Evolutionary conservation across 2,113 vertebrate genomes (phyloP).

Genomic region (Heterotis niloticus): DNA sequence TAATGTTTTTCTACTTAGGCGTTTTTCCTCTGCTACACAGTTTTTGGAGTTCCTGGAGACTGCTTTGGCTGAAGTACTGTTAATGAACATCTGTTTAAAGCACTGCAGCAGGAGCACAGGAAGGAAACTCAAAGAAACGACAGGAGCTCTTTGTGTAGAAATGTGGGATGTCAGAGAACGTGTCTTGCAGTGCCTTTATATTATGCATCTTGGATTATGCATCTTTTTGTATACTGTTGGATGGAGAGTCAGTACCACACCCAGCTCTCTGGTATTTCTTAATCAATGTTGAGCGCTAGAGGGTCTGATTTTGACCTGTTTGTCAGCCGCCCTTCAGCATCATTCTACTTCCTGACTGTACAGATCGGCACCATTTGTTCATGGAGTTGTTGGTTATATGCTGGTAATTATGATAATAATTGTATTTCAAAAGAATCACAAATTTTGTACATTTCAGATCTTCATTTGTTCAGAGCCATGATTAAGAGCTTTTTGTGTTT

Average conservation of each 20-base stretch:
- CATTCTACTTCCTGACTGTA: not conserved
- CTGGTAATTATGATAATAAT: no score
- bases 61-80: not conserved
- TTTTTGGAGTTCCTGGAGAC: not conserved
- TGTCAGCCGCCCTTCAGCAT: not conserved
- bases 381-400: no score
- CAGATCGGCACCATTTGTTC: no score
- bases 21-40: not conserved
- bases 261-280: not conserved
- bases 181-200: not conserved
- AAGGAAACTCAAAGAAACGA: conserved; percentile 29
- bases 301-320: not conserved
- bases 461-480: no score
- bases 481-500: no score
- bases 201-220: not conserved
- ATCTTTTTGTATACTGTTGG: conserved; percentile 1
- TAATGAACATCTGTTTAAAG: conserved; percentile 51
- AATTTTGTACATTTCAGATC: no score
- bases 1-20: not conserved
- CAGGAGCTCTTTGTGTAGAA: conserved; percentile 44
- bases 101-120: conserved; percentile 33
- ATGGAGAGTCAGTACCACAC: not conserved
- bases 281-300: not conserved
- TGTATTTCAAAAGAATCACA: no score
- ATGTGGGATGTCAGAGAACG: not conserved